phyloP scores from a whole-genome alignment of 2,888 invertebrate species.

The Cosmia pyralina region DNA sequence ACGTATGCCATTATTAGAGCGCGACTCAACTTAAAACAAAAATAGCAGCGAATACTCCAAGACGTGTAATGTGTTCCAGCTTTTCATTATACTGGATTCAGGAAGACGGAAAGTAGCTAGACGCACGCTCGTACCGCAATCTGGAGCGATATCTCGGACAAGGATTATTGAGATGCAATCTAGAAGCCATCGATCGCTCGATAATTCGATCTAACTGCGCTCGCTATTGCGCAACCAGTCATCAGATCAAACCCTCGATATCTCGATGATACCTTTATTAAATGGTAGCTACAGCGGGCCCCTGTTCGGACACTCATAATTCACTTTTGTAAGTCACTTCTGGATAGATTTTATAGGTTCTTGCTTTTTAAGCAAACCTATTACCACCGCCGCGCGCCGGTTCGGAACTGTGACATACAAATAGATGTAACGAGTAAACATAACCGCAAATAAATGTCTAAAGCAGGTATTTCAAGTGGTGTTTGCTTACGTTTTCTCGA shows the following conservation, averaged over 20 bases:
- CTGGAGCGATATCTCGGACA: slow-evolving; percentile 82
- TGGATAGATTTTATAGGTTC: slow-evolving; percentile 56
- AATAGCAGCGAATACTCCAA: slow-evolving; percentile 55
- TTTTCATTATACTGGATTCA: slow-evolving; percentile 77
- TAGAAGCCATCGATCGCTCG: slow-evolving; percentile 86
- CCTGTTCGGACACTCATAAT: slow-evolving; percentile 63
- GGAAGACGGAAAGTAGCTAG: slow-evolving; percentile 80
- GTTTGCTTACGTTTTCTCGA: slow-evolving; percentile 77
- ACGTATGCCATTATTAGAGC: slow-evolving; percentile 77
- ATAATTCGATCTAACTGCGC: slow-evolving; percentile 88
- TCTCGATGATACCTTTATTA: slow-evolving; percentile 87
- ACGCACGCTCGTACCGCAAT: slow-evolving; percentile 80
- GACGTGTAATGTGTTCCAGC: slow-evolving; percentile 48
- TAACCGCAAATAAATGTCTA: slow-evolving; percentile 64
- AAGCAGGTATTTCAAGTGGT: slow-evolving; percentile 65
- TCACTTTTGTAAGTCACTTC: slow-evolving; percentile 65
- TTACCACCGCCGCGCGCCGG: slow-evolving; percentile 9
- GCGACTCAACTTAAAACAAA: slow-evolving; percentile 65
- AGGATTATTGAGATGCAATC: slow-evolving; percentile 89
- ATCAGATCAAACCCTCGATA: slow-evolving; percentile 84
- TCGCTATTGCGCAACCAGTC: slow-evolving; percentile 84
- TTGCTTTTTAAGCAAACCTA: slow-evolving; percentile 48
- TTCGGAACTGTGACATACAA: slow-evolving; percentile 26
- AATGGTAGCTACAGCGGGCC: slow-evolving; percentile 80
- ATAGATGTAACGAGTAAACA: slow-evolving; percentile 39